Percentiles rank a stretch among this genome's conserved stretches.
These are phyloP conservation scores for Chromobotia macracanthus DNA, from an alignment of 2,797 vertebrate genomes.

Conservation along the genomic window DNA sequence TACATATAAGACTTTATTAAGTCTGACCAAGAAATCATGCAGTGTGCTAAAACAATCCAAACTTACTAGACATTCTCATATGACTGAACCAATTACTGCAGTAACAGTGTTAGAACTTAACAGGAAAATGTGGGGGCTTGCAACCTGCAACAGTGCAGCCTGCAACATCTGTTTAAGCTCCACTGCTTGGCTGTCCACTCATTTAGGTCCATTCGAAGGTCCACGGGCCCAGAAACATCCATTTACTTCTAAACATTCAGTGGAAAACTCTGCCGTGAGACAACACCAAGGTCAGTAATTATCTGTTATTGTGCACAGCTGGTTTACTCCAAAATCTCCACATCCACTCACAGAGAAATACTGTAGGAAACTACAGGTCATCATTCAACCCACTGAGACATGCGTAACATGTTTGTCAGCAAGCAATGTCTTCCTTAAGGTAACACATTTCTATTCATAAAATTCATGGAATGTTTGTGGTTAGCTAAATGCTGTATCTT, in stretches of 20 bases:
- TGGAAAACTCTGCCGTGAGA: constrained; percentile 58
- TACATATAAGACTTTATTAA: background rate
- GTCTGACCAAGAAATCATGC: background rate
- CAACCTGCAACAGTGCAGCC: constrained; percentile 33
- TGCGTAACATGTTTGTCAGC: background rate
- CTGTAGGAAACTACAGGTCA: constrained; percentile 46
- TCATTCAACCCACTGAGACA: constrained; percentile 30
- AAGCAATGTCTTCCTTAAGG: constrained; percentile 3
- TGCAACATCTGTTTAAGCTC: constrained; percentile 54
- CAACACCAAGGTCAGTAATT: constrained; percentile 61
- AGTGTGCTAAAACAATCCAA: constrained; percentile 4
- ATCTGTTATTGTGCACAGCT: constrained; percentile 61
- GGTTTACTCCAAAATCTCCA: constrained; percentile 44
- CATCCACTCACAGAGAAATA: constrained; percentile 18
- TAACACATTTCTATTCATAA: background rate
- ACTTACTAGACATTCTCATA: background rate
- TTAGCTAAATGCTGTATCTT: background rate
- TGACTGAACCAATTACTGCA: constrained; percentile 35
- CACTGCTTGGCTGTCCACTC: constrained; percentile 44
- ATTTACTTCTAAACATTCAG: constrained; percentile 53
- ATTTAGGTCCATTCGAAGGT: constrained; percentile 49
- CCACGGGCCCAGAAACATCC: constrained; percentile 53
- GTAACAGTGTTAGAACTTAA: constrained; percentile 13
- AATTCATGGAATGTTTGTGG: constrained; percentile 7
- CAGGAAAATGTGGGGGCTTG: constrained; percentile 9